phyloP scores from a whole-genome alignment of 2,113 vertebrate species.

The Piprites chloris region DNA sequence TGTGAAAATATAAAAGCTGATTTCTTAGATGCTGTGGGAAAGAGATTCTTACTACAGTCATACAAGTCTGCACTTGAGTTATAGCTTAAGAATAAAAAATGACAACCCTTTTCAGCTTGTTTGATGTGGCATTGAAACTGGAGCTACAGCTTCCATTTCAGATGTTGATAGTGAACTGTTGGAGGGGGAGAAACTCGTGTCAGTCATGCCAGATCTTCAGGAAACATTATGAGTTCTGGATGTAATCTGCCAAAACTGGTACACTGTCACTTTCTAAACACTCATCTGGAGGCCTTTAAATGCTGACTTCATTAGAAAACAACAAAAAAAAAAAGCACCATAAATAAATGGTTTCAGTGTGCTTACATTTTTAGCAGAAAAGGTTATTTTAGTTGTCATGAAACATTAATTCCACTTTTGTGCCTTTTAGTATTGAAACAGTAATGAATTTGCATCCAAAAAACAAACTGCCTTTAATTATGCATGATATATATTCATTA shows the following conservation, averaged over 20 bases:
- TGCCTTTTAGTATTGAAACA: not conserved
- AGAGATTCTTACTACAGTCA: not conserved
- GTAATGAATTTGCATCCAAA: slow-evolving; percentile 17
- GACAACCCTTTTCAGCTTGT: not conserved
- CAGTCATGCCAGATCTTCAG: not conserved
- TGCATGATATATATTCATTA: slow-evolving; percentile 3
- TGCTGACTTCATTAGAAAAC: not conserved
- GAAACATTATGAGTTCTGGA: not conserved
- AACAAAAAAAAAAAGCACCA: not conserved
- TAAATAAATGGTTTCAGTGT: not conserved
- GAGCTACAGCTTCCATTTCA: not conserved
- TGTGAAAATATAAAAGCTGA: not conserved
- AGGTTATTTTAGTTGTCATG: slow-evolving; percentile 9
- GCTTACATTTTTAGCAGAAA: not conserved
- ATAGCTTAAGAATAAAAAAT: slow-evolving; percentile 8
- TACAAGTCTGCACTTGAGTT: not conserved
- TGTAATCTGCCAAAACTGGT: not conserved
- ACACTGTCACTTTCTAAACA: not conserved
- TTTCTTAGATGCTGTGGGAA: not conserved
- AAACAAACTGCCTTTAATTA: slow-evolving; percentile 8
- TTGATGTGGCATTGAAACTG: not conserved
- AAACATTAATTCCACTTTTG: slow-evolving; percentile 23
- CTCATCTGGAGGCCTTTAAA: not conserved
- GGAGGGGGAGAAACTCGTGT: not conserved
- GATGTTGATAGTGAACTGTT: not conserved